A percentile compares a stretch with the other conserved stretches of the same genome.
These are phyloP conservation scores for Nothobranchius kuhntae DNA, from an alignment of 2,113 vertebrate genomes.

Conservation along the genomic window DNA sequence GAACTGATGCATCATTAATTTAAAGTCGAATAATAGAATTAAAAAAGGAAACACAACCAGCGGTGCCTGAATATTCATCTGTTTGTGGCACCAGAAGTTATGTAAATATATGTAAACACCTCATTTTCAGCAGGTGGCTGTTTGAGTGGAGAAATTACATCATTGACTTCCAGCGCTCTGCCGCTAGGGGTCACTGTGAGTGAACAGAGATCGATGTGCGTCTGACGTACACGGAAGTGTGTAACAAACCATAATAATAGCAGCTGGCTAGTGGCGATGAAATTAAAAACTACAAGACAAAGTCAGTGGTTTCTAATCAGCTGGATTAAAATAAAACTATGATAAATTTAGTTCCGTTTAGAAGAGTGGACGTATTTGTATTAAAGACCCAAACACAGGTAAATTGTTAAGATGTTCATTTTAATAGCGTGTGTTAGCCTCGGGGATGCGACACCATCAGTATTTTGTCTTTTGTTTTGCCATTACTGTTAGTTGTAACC, in stretches of 20 bases:
- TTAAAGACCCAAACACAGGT: constrained; percentile 23
- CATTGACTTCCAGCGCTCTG: background rate
- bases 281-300: background rate
- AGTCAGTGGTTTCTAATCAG: background rate
- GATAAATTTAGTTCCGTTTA: background rate
- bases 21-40: constrained; percentile 4
- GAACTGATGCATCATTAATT: background rate
- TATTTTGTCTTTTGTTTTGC: background rate
- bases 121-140: constrained; percentile 18
- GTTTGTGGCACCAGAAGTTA: background rate
- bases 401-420: constrained; percentile 14
- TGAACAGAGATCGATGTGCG: constrained; percentile 10
- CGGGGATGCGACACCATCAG: too few relatives aligned
- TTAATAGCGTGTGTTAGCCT: too few relatives aligned
- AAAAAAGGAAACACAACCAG: constrained; percentile 2
- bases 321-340: background rate
- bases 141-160: constrained; percentile 39
- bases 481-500: too few relatives aligned
- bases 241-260: background rate
- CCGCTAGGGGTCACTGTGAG: constrained; percentile 54
- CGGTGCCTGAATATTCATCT: background rate
- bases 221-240: constrained; percentile 54
- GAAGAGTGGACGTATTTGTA: background rate
- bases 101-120: constrained; percentile 22
- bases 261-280: background rate